Evolutionary conservation across 2,888 invertebrate genomes (phyloP).

Genomic region (Hedychridium roseum): DNA sequence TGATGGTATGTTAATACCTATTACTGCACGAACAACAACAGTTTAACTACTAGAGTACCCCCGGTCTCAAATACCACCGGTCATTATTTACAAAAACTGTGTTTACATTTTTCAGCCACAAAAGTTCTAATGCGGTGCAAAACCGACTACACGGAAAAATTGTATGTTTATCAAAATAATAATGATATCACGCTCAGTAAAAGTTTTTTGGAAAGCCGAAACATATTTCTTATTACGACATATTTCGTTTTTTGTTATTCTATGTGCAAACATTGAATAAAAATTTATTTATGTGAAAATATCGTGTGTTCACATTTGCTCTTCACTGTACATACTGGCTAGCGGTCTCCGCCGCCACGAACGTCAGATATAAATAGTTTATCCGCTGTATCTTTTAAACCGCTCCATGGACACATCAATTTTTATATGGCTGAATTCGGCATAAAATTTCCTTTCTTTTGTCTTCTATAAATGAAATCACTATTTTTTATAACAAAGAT

Average conservation of each 20-base stretch:
- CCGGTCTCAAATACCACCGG: not conserved
- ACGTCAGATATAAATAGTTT: too few relatives aligned
- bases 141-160: conserved; percentile 8
- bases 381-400: too few relatives aligned
- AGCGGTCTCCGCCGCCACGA: too few relatives aligned
- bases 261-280: conserved; percentile 9
- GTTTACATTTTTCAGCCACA: not conserved
- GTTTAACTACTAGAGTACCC: not conserved
- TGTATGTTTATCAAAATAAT: conserved; percentile 7
- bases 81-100: not conserved
- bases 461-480: too few relatives aligned
- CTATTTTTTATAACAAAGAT: too few relatives aligned
- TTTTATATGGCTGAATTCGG: too few relatives aligned
- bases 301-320: conserved; percentile 8
- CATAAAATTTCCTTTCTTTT: too few relatives aligned
- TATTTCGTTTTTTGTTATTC: conserved; percentile 6
- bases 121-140: not conserved
- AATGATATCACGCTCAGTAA: conserved; percentile 5
- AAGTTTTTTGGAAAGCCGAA: conserved; percentile 12
- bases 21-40: conserved; percentile 2
- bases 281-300: conserved; percentile 11
- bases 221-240: conserved; percentile 5
- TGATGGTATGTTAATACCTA: conserved; percentile 3
- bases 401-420: too few relatives aligned
- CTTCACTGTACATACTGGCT: conserved; percentile 3